phyloP scores from a whole-genome alignment of 2,797 vertebrate species.

The Enteromius paludinosus region DNA sequence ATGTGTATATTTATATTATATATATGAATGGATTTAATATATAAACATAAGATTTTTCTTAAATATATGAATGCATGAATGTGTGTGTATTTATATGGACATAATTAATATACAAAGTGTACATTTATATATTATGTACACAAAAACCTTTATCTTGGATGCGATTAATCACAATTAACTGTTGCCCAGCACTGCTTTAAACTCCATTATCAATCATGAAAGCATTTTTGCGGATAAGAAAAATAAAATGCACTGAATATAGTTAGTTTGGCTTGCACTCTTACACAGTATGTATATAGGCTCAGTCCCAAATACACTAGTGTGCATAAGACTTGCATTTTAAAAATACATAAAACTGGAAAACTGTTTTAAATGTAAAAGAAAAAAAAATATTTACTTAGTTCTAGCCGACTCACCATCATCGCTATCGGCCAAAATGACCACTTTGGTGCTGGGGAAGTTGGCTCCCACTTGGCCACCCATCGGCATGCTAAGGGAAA shows the following conservation, averaged over 20 bases:
- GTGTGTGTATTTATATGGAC: too few species aligned
- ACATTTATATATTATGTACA: too few species aligned
- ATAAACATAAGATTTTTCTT: too few species aligned
- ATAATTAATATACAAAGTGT: too few species aligned
- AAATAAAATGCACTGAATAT: constrained; percentile 3
- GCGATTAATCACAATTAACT: too few species aligned
- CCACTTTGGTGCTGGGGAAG: constrained; percentile 80
- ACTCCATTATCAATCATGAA: neutral
- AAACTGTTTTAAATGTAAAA: neutral
- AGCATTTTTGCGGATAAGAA: neutral
- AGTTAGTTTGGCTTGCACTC: neutral
- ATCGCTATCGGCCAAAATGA: constrained; percentile 82
- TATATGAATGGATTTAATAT: too few species aligned
- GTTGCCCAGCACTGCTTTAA: neutral
- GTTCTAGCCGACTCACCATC: constrained; percentile 79
- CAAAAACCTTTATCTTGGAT: too few species aligned
- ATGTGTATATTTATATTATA: too few species aligned
- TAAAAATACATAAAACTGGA: neutral
- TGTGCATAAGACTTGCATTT: neutral
- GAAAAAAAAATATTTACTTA: too few species aligned
- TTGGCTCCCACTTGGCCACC: constrained; percentile 81
- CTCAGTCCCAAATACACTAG: neutral
- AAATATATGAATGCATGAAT: too few species aligned
- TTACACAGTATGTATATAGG: neutral
- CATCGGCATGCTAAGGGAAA: constrained; percentile 86